Evolutionary conservation across 2,797 vertebrate genomes (phyloP).

Genomic region (Brotula barbata): DNA sequence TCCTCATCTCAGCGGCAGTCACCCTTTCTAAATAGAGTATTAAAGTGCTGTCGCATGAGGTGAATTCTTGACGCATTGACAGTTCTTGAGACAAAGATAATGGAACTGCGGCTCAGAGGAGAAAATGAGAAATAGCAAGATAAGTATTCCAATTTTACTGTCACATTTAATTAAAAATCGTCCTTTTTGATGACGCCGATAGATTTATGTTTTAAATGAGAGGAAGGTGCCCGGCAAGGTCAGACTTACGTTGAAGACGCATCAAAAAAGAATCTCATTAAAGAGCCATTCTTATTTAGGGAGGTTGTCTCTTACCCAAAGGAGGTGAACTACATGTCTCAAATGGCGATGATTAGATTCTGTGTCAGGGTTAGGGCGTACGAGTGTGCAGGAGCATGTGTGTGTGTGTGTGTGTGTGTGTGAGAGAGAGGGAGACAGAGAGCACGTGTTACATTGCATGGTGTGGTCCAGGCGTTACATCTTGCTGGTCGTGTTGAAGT

Average conservation of each 20-base stretch:
- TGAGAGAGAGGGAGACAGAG: too few relatives aligned
- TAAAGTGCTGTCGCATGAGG: slow-evolving; percentile 54
- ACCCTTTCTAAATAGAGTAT: slow-evolving; percentile 46
- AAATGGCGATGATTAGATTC: slow-evolving; percentile 51
- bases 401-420: neutral
- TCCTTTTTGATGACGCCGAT: slow-evolving; percentile 58
- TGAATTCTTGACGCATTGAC: slow-evolving; percentile 67
- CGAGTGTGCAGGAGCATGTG: neutral
- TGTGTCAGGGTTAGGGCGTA: slow-evolving; percentile 19
- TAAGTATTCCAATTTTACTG: slow-evolving; percentile 73
- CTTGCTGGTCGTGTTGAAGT: too few relatives aligned
- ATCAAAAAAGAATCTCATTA: slow-evolving; percentile 75
- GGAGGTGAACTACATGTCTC: slow-evolving; percentile 66
- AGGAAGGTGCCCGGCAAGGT: slow-evolving; percentile 73
- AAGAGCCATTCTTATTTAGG: slow-evolving; percentile 65
- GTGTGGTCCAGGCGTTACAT: too few relatives aligned
- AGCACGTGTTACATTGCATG: neutral
- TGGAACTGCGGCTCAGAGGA: slow-evolving; percentile 65
- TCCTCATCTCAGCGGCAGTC: slow-evolving; percentile 53
- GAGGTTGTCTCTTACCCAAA: slow-evolving; percentile 58
- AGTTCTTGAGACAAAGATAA: slow-evolving; percentile 73
- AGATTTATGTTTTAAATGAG: slow-evolving; percentile 69
- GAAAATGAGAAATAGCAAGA: slow-evolving; percentile 68
- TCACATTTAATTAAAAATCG: slow-evolving; percentile 75
- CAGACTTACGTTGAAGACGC: slow-evolving; percentile 59